phyloP scores from a whole-genome alignment of 2,888 invertebrate species.

The Dysmachus trigonus region DNA sequence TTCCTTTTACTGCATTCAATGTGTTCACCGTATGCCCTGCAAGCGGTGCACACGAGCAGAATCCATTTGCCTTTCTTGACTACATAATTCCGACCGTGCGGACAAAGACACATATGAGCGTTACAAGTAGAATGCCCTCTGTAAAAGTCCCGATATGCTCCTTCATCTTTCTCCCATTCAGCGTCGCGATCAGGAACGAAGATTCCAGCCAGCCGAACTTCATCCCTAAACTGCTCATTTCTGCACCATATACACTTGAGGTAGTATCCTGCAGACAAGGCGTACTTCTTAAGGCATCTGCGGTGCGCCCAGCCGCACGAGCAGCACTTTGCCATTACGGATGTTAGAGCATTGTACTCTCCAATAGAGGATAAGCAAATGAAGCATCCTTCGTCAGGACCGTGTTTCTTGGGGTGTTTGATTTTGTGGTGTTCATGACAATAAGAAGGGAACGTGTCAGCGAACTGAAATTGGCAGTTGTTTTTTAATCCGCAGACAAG shows the following conservation, averaged over 20 bases:
- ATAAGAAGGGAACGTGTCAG: slow-evolving; percentile 55
- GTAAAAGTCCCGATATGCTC: slow-evolving; percentile 77
- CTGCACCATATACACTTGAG: slow-evolving; percentile 60
- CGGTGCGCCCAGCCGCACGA: slow-evolving; percentile 57
- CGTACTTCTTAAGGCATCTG: slow-evolving; percentile 57
- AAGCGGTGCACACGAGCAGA: slow-evolving; percentile 54
- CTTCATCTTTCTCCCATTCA: slow-evolving; percentile 75
- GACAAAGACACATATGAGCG: slow-evolving; percentile 70
- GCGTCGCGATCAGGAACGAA: slow-evolving; percentile 74
- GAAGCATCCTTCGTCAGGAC: slow-evolving; percentile 51
- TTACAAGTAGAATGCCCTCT: slow-evolving; percentile 71
- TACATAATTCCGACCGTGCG: slow-evolving; percentile 66
- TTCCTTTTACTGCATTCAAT: background rate
- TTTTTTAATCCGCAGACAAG: slow-evolving; percentile 54
- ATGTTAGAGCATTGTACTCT: slow-evolving; percentile 45
- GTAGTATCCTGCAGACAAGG: slow-evolving; percentile 59
- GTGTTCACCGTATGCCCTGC: slow-evolving; percentile 56
- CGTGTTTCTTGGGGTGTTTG: slow-evolving; percentile 51
- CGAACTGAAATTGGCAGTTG: slow-evolving; percentile 54
- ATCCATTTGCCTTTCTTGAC: slow-evolving; percentile 57
- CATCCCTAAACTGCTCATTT: slow-evolving; percentile 54
- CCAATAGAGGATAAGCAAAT: slow-evolving; percentile 55
- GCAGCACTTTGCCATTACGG: slow-evolving; percentile 57
- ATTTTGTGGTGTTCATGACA: slow-evolving; percentile 56
- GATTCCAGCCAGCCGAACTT: slow-evolving; percentile 56